Evolutionary conservation across 2,797 vertebrate species (phyloP).

Genomic region (Tinamus major): DNA sequence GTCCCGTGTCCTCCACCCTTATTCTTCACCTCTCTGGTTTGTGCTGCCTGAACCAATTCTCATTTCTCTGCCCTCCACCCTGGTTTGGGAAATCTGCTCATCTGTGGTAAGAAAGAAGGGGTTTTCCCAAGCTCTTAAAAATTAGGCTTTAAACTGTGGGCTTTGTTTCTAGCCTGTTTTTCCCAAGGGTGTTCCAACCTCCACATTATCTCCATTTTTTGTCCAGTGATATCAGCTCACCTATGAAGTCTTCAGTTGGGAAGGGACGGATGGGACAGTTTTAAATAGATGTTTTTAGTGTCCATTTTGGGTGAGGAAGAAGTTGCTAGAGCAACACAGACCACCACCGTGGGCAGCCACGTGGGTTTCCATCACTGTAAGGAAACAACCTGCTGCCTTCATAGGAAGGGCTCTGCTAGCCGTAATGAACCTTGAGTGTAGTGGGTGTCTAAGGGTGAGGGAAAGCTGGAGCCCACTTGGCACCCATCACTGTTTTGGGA

Average conservation of each 20-base stretch:
- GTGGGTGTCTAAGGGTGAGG: background rate
- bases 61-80: background rate
- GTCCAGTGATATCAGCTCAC: background rate
- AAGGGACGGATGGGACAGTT: rapidly evolving
- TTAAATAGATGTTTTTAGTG: background rate
- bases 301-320: background rate
- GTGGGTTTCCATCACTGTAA: no score
- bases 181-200: background rate
- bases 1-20: background rate
- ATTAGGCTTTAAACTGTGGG: background rate
- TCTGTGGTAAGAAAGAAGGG: background rate
- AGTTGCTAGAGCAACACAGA: background rate
- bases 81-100: background rate
- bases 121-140: background rate
- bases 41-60: background rate
- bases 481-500: background rate
- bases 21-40: background rate
- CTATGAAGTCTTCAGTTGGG: rapidly evolving
- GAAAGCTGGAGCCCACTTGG: background rate
- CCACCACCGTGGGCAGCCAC: no score
- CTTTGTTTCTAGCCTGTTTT: background rate
- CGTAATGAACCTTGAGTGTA: no score
- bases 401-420: background rate
- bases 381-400: no score
- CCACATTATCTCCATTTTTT: background rate